Conservation (phyloP, 2,888 invertebrate species). For the Pachydiplax longipennis region DNA sequence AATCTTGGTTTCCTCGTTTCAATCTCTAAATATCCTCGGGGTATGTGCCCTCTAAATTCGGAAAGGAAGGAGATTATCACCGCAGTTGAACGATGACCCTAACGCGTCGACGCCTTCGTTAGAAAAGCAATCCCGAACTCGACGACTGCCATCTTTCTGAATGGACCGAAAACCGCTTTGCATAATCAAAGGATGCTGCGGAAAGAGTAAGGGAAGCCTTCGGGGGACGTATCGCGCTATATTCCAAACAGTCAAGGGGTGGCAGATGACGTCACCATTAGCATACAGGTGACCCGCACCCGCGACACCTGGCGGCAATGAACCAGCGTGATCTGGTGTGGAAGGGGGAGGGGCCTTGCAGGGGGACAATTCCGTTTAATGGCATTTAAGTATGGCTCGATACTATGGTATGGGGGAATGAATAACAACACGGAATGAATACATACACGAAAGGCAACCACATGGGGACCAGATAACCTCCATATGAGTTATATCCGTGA, state of each 20-base stretch:
- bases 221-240: background rate
- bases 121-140: background rate
- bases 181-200: background rate
- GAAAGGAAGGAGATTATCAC: background rate
- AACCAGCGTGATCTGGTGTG: background rate
- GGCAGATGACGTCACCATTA: slow-evolving; percentile 41
- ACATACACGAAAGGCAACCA: too few relatives aligned
- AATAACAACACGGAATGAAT: too few relatives aligned
- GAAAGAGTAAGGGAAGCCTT: background rate
- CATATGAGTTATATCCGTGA: too few relatives aligned
- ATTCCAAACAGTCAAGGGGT: background rate
- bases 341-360: background rate
- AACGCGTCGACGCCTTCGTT: background rate
- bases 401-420: too few relatives aligned
- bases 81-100: background rate
- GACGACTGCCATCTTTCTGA: background rate
- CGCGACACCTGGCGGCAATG: background rate
- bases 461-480: too few relatives aligned
- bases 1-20: too few relatives aligned
- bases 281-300: slow-evolving; percentile 37
- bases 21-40: too few relatives aligned
- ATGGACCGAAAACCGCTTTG: background rate
- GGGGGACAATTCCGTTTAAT: background rate
- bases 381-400: background rate
- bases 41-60: background rate